Evolutionary conservation across 2,888 invertebrate species (phyloP).

Genomic region (Ctena decussata): DNA sequence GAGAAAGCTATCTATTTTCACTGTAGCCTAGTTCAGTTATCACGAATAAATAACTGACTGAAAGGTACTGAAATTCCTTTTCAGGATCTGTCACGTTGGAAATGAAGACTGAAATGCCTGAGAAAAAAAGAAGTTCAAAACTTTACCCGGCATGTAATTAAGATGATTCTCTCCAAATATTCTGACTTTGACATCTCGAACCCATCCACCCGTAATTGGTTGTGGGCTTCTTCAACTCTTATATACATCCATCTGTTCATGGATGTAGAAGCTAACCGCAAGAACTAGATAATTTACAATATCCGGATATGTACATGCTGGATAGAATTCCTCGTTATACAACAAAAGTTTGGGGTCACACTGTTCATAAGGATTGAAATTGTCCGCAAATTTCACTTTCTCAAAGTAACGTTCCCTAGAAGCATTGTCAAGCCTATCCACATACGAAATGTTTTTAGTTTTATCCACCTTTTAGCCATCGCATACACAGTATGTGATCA

Average conservation of each 20-base stretch:
- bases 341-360: not conserved
- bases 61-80: too few species aligned
- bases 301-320: constrained; percentile 38
- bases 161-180: not conserved
- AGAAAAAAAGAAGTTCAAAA: too few species aligned
- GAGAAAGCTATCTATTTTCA: too few species aligned
- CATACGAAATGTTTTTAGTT: not conserved
- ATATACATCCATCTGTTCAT: constrained; percentile 32
- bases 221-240: constrained; percentile 2
- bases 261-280: constrained; percentile 33
- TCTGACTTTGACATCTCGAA: not conserved
- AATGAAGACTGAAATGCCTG: too few species aligned
- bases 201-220: not conserved
- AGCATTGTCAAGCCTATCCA: not conserved
- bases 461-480: not conserved
- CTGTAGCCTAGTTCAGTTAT: too few species aligned
- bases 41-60: too few species aligned
- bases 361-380: constrained; percentile 45
- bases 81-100: too few species aligned
- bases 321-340: not conserved
- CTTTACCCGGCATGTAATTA: too few species aligned
- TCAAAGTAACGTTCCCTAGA: constrained; percentile 35
- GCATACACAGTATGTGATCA: too few species aligned
- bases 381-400: constrained; percentile 30
- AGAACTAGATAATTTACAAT: constrained; percentile 33